Conservation (phyloP, 2,888 invertebrate genomes). For the Kryphioiulus occultus region DNA sequence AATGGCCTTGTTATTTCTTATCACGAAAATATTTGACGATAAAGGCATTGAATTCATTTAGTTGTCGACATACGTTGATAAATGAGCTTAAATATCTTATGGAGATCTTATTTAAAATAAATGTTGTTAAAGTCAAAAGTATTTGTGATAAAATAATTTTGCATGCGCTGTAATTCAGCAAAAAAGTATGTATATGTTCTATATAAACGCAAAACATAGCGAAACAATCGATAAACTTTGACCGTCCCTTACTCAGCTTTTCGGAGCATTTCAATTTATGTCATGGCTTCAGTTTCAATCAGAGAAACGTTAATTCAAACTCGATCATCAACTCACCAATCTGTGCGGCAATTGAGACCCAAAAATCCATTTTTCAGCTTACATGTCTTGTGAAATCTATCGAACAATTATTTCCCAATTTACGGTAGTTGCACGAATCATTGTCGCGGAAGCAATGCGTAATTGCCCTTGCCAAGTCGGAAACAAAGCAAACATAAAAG, state of each 20-base stretch:
- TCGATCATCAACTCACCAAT: neutral
- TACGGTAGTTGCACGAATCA: neutral
- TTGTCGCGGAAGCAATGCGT: neutral
- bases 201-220: too few relatives aligned
- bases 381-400: neutral
- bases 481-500: neutral
- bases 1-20: too few relatives aligned
- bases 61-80: too few relatives aligned
- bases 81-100: too few relatives aligned
- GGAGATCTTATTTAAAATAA: too few relatives aligned
- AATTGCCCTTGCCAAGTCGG: neutral
- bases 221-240: too few relatives aligned
- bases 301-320: neutral
- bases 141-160: too few relatives aligned
- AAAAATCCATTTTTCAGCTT: neutral
- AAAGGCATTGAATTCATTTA: too few relatives aligned
- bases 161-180: too few relatives aligned
- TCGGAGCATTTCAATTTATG: neutral
- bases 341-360: neutral
- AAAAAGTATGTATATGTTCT: too few relatives aligned
- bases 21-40: too few relatives aligned
- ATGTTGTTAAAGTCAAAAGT: too few relatives aligned
- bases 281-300: neutral
- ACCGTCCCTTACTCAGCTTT: neutral
- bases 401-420: neutral